These are phyloP conservation scores for Holothuria leucospilota DNA, from an alignment of 53 echinoderm and acorn worm genomes.

Conservation along the genomic window DNA sequence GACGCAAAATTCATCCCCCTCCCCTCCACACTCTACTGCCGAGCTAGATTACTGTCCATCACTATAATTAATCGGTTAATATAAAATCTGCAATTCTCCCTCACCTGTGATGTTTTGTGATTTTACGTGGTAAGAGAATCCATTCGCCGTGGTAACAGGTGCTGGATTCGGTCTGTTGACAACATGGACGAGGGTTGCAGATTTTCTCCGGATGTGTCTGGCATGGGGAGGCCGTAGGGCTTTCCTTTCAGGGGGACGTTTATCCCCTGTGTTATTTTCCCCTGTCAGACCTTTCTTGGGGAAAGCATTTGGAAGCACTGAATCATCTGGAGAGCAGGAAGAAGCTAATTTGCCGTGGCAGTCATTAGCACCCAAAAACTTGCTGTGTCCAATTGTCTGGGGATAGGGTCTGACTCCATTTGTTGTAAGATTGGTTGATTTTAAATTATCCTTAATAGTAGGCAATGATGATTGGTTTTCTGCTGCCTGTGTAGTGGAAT, in stretches of 20 bases:
- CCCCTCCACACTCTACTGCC: too few species aligned
- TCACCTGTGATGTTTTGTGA: not conserved
- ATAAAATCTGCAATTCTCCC: too few species aligned
- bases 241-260: constrained; percentile 23
- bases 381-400: too few species aligned
- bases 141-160: constrained; percentile 6
- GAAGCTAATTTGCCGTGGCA: not conserved
- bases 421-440: not conserved
- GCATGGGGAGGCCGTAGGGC: constrained; percentile 32
- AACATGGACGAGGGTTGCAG: constrained; percentile 46
- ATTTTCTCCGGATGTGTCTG: constrained; percentile 50
- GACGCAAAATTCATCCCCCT: not conserved
- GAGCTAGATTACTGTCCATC: too few species aligned
- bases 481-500: not conserved
- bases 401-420: too few species aligned
- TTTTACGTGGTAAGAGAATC: constrained; percentile 20
- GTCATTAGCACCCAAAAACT: too few species aligned
- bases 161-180: constrained; percentile 31
- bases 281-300: not conserved
- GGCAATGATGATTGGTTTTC: too few species aligned
- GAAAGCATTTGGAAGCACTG: not conserved
- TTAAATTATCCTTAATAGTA: not conserved
- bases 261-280: not conserved
- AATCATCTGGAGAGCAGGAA: constrained; percentile 30
- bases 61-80: too few species aligned